These are phyloP conservation scores for Anolis carolinensis DNA, from an alignment of 2,113 vertebrate genomes.

Conservation along the genomic window DNA sequence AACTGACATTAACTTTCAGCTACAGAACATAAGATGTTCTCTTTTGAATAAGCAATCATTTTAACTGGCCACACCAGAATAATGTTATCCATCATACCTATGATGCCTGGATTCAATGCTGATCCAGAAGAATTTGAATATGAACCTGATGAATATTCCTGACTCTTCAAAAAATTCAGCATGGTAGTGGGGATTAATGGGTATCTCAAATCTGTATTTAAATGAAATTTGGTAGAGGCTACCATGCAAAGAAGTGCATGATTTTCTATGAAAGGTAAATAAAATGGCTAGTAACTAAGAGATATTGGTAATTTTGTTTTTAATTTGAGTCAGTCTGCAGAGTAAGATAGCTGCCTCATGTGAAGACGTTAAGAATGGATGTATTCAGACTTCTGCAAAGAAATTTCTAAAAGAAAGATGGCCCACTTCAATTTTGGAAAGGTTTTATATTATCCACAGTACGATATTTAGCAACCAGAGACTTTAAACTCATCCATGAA, in stretches of 20 bases:
- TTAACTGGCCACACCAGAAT: slow-evolving; percentile 66
- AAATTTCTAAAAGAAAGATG: slow-evolving; percentile 18
- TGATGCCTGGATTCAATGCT: slow-evolving; percentile 40
- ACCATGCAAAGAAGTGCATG: not conserved
- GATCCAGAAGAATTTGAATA: slow-evolving; percentile 61
- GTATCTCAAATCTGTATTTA: slow-evolving; percentile 45
- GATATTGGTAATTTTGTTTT: slow-evolving; percentile 14
- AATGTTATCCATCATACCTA: slow-evolving; percentile 66
- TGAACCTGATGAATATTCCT: slow-evolving; percentile 43
- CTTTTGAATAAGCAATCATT: slow-evolving; percentile 62
- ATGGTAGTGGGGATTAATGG: slow-evolving; percentile 54
- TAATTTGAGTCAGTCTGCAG: slow-evolving; percentile 37
- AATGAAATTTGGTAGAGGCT: slow-evolving; percentile 35
- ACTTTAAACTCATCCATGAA: not conserved
- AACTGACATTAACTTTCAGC: slow-evolving; percentile 35
- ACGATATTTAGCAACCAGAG: not conserved
- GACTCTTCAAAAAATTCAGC: slow-evolving; percentile 34
- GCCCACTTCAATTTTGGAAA: slow-evolving; percentile 10
- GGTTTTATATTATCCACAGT: not conserved
- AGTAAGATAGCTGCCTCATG: slow-evolving; percentile 10
- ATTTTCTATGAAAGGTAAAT: slow-evolving; percentile 17
- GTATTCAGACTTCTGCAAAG: slow-evolving; percentile 14
- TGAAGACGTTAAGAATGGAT: slow-evolving; percentile 5
- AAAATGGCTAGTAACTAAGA: slow-evolving; percentile 29
- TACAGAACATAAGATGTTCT: slow-evolving; percentile 43